Evolutionary conservation across 2,888 invertebrate genomes (phyloP), one percentile per base, ranked within the genome.

Genomic region (Tridacna crocea): DNA sequence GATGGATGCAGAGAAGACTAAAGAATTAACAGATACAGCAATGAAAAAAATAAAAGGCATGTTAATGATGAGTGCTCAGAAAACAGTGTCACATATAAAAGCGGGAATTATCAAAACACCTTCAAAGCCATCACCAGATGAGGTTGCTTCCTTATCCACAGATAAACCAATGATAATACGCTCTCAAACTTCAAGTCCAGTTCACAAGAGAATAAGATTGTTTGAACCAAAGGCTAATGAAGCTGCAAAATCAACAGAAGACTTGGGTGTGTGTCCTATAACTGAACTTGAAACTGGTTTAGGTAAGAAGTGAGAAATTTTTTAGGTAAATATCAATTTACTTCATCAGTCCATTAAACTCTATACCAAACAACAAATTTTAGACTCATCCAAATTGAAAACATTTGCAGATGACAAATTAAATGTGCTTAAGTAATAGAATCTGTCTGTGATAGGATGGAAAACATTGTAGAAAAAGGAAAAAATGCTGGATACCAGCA

Each of bases 31-130:
- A 36, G 68, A 74, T 19, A 51, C 77, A n/a, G 65, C 70, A 19
- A 48, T 77, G 19, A 55, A 46, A 11, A 82, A 80, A 27, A 63
- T 84, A 11, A 84, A 80, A 63, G 84, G 80, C 55, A 48, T 79
- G 75, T 75, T 84, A 24, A 75, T 80, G 47, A 58, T 75, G 24
- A 80, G 79, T 60, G 77, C 75, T 24, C 77, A 75, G 63, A 82
- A 82, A 68, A 79, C 79, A 47, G 72, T 75, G 19, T 19, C 77
- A 15, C 60, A 74, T 12, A 27, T 80, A 6, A 77, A 70, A 74
- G 63, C 68, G 47, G 80, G 79, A 0, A 77, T 75, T 15, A 78
- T 75, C 26, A 83, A 77, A 77, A 83, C 83, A 36, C 80, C 77
- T 22, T 83, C 83, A 10, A 80, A 80, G 48, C 66, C 58, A 13